These are phyloP conservation scores for Stenodema calcarata DNA, from an alignment of 2,888 invertebrate genomes.

Conservation along the genomic window DNA sequence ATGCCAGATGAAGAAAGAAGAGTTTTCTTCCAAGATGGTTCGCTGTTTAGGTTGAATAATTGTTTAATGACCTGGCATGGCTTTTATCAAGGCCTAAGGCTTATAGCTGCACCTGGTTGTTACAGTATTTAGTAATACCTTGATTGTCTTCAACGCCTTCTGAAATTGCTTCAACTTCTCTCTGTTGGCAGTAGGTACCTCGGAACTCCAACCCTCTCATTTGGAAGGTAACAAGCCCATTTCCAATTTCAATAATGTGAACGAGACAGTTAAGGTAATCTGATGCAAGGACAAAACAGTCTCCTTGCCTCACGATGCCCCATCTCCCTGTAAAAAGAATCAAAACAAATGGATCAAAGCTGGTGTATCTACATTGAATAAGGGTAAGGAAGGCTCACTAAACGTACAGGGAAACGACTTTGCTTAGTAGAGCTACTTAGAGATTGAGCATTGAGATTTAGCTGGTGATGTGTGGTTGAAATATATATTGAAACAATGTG, in stretches of 20 bases:
- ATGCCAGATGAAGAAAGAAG: too few species aligned
- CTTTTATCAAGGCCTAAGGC: too few species aligned
- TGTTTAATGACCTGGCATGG: too few species aligned
- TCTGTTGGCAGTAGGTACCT: constrained; percentile 98
- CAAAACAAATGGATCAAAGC: too few species aligned
- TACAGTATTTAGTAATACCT: too few species aligned
- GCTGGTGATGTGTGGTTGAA: too few species aligned
- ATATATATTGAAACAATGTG: too few species aligned
- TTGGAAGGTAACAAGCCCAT: constrained; percentile 97
- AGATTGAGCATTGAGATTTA: too few species aligned
- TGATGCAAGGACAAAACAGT: constrained; percentile 96
- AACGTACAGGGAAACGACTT: too few species aligned
- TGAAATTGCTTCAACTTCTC: constrained; percentile 97
- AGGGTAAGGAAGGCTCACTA: not conserved
- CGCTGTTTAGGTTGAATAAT: too few species aligned
- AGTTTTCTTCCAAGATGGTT: not conserved
- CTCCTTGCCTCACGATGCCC: constrained; percentile 96
- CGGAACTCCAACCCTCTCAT: constrained; percentile 96
- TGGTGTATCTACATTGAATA: not conserved
- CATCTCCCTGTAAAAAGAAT: constrained; percentile 71
- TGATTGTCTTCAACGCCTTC: constrained; percentile 96
- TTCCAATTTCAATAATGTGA: constrained; percentile 96
- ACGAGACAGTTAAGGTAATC: constrained; percentile 98
- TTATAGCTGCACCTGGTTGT: too few species aligned
- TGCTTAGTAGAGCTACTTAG: too few species aligned